Conservation (phyloP, 2,113 vertebrate species). For the Myotis davidii region DNA sequence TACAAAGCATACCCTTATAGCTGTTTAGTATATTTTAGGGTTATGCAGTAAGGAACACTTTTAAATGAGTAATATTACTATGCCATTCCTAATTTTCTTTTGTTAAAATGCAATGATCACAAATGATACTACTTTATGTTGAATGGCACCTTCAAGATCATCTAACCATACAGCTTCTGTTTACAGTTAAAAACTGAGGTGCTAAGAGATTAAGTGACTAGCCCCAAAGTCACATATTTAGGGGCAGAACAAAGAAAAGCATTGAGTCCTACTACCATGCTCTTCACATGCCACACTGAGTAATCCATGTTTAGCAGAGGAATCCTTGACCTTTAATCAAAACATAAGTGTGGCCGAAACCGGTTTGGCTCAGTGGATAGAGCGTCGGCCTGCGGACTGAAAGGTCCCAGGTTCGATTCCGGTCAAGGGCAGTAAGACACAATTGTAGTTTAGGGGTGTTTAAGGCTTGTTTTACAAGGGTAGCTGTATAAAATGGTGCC, state of each 20-base stretch:
- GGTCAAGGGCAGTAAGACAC: too few relatives aligned
- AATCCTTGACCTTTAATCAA: constrained; percentile 35
- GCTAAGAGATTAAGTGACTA: constrained; percentile 15
- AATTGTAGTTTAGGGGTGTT: not conserved
- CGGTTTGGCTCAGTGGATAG: too few relatives aligned
- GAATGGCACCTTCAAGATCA: constrained; percentile 38
- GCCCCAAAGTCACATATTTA: constrained; percentile 23
- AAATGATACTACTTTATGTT: constrained; percentile 1
- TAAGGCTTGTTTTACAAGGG: constrained; percentile 26
- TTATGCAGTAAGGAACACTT: not conserved
- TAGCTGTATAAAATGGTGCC: constrained; percentile 13
- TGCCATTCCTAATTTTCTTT: not conserved
- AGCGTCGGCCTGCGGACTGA: too few relatives aligned
- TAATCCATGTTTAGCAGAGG: not conserved
- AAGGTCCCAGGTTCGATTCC: too few relatives aligned
- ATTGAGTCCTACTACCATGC: not conserved
- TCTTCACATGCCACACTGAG: constrained; percentile 11
- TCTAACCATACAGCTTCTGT: constrained; percentile 16
- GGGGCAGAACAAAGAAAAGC: constrained; percentile 21
- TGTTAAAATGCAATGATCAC: not conserved
- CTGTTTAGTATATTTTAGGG: not conserved
- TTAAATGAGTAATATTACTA: constrained; percentile 40
- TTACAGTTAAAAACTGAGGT: constrained; percentile 27
- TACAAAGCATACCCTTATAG: not conserved
- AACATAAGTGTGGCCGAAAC: not conserved